Conservation (phyloP, 2,888 invertebrate genomes). For the Glaucopsyche alexis region DNA sequence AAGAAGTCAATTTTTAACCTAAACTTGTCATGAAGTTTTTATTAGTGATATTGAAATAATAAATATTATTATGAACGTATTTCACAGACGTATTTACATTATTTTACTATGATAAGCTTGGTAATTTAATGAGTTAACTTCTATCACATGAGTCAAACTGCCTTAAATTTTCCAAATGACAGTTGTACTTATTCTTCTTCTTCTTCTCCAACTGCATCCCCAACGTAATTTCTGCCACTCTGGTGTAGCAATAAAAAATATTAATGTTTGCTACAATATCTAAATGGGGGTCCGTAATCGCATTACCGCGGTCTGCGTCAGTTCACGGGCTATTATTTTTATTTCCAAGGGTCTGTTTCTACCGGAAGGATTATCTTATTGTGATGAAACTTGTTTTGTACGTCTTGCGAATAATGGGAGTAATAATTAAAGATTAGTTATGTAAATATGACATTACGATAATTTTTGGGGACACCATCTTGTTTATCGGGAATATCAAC, state of each 20-base stretch:
- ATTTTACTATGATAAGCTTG: too few relatives aligned
- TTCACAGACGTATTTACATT: too few relatives aligned
- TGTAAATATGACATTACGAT: conserved; percentile 6
- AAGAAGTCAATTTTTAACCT: too few relatives aligned
- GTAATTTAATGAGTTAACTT: too few relatives aligned
- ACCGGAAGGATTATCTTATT: conserved; percentile 53
- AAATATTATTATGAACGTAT: too few relatives aligned
- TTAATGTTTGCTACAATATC: conserved; percentile 68
- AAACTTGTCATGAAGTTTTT: too few relatives aligned
- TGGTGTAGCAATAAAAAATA: conserved; percentile 71
- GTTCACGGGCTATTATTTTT: conserved; percentile 74
- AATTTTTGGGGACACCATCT: not conserved
- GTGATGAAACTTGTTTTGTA: conserved; percentile 10
- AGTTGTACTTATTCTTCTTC: not conserved
- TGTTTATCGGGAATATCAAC: not conserved
- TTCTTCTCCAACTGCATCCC: conserved; percentile 1
- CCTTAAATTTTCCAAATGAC: not conserved
- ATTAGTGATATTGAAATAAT: too few relatives aligned
- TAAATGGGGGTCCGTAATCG: conserved; percentile 58
- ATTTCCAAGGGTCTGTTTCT: conserved; percentile 61
- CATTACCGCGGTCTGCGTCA: conserved; percentile 66
- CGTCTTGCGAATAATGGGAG: not conserved
- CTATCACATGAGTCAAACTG: too few relatives aligned
- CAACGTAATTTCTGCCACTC: not conserved
- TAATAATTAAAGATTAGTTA: conserved; percentile 6